These are phyloP conservation scores for Dioctria rufipes DNA, from an alignment of 2,888 invertebrate genomes.

Conservation along the genomic window DNA sequence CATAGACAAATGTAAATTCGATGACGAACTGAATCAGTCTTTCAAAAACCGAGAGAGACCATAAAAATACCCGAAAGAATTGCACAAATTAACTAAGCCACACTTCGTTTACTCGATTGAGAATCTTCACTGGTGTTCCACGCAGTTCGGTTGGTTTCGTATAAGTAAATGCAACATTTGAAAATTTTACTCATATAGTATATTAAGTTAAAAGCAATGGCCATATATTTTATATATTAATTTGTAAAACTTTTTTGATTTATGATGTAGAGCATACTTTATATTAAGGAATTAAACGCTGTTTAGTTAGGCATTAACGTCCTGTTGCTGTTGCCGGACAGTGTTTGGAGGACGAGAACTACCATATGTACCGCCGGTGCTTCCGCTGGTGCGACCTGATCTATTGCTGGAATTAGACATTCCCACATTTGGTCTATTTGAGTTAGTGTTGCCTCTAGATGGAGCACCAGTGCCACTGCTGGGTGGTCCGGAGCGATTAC, in stretches of 20 bases:
- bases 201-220: constrained; percentile 57
- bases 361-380: constrained; percentile 43
- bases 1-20: neutral
- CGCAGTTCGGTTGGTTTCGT: constrained; percentile 32
- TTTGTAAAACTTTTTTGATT: constrained; percentile 55
- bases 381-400: constrained; percentile 47
- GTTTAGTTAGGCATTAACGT: constrained; percentile 57
- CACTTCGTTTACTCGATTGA: neutral
- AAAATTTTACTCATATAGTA: constrained; percentile 40
- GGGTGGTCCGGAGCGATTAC: constrained; percentile 31
- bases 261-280: constrained; percentile 56
- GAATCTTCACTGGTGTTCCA: constrained; percentile 39
- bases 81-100: neutral
- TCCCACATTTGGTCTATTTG: constrained; percentile 65
- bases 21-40: constrained; percentile 15
- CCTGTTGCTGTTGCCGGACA: constrained; percentile 56
- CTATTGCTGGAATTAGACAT: constrained; percentile 52
- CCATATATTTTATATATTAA: constrained; percentile 54
- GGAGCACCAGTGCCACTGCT: constrained; percentile 60
- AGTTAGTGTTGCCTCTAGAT: constrained; percentile 61
- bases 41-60: constrained; percentile 8
- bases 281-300: constrained; percentile 45
- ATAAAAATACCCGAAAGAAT: neutral
- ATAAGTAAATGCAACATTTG: constrained; percentile 56
- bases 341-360: constrained; percentile 56